Base-by-base conservation (phyloP, 2,113 vertebrate species). In the Brachirus orientalis region DNA sequence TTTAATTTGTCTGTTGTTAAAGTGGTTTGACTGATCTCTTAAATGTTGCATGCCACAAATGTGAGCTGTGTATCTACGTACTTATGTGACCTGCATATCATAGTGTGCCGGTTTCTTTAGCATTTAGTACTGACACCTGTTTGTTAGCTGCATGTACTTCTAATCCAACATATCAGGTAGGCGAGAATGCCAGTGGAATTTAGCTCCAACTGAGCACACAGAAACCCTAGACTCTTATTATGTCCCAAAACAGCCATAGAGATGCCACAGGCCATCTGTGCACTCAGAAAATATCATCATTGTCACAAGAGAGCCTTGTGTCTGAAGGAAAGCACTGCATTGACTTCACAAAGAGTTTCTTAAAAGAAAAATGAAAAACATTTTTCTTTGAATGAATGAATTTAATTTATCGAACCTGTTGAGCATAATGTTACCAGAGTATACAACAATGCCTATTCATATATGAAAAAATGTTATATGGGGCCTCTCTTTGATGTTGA, bases 101-200 rank as follows among this genome's bases (percentile, higher is more conserved):
- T 19, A 3, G 48, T 8, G 12, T 33, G 54, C 60, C 22, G 54
- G 68, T 62, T n/a, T 63, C 44, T 60, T 72, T 43, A 79, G 18
- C 58, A 75, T 66, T 68, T 80, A 80, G 68, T 78, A 44, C 48
- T 60, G 57, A 73, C 89, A 89, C 77, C 85, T 90, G 87, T 85
- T 89, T 82, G 70, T 75, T 80, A 59, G 57, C 37, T 58, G 75
- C 64, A 52, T 84, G 83, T 78, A 73, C 62, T 37, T 75, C 65
- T 85, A 83, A 86, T 83, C 73, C 78, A 35, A 10, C 63, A 64
- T 77, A 86, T 89, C 79, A 88, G 84, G 75, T 86, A 82, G 72
- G 75, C 63, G 41, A 66, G 80, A 61, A 89, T 85, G 82, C 75
- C 78, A 52, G 55, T 71, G 63, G 71, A 77, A 77, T 75, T 88